Conservation (phyloP, 2,113 vertebrate species). For the Strix uralensis region DNA sequence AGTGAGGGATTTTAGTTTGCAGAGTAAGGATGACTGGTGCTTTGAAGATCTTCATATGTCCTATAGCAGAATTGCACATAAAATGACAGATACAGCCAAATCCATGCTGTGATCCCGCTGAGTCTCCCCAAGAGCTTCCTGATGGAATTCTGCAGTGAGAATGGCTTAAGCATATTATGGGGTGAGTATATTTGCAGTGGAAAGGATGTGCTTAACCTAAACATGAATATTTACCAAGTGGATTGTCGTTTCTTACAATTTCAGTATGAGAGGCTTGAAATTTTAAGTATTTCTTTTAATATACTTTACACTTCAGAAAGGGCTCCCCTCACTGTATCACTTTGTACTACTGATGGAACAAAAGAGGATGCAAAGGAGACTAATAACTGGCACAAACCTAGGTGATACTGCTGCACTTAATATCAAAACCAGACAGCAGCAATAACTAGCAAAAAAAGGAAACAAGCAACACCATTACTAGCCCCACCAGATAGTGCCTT, state of each 20-base stretch:
- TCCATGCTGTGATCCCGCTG: background rate
- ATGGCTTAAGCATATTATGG: background rate
- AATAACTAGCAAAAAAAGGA: background rate
- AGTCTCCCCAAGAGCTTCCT: background rate
- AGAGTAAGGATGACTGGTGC: background rate
- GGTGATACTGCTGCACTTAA: background rate
- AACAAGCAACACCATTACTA: background rate
- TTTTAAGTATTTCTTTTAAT: background rate
- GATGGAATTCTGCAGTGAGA: background rate
- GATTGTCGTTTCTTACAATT: background rate
- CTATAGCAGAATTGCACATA: background rate
- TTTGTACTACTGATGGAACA: background rate
- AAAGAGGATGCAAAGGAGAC: background rate
- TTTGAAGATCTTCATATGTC: background rate
- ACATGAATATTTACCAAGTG: background rate
- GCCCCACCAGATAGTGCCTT: background rate
- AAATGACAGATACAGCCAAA: background rate
- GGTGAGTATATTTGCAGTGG: background rate
- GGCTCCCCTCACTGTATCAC: background rate
- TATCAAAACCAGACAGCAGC: background rate
- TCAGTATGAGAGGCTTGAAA: background rate
- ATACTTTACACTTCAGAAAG: background rate
- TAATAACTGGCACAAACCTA: background rate
- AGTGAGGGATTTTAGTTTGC: background rate
- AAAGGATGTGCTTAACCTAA: background rate